Evolutionary conservation across 53 echinoderm and acorn worm genomes (phyloP).

Genomic region (Patiria pectinifera): DNA sequence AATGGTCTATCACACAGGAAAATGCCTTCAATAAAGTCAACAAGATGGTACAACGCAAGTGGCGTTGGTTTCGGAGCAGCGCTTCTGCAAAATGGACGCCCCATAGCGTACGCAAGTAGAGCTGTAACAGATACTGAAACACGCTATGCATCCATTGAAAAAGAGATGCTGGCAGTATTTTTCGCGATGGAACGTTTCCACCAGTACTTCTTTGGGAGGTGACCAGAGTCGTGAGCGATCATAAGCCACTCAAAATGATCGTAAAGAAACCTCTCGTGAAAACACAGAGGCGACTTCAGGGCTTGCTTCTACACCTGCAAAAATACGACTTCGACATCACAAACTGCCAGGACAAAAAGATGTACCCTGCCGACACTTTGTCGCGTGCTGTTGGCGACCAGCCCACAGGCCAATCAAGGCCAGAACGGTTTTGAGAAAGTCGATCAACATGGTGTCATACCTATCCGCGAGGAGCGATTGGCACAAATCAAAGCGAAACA

Average conservation of each 20-base stretch:
- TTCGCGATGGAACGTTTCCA: too few relatives aligned
- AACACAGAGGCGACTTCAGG: conserved; percentile 62
- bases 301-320: conserved; percentile 66
- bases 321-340: conserved; percentile 62
- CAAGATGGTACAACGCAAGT: conserved; percentile 63
- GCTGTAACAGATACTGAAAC: conserved; percentile 71
- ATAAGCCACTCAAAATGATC: conserved; percentile 69
- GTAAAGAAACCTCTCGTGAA: conserved; percentile 63
- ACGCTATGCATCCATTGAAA: conserved; percentile 70
- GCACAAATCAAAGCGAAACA: conserved; percentile 43
- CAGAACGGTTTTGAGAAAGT: conserved; percentile 27
- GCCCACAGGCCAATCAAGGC: not conserved
- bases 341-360: conserved; percentile 49
- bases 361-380: conserved; percentile 57
- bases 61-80: conserved; percentile 64
- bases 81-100: conserved; percentile 66
- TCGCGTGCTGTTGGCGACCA: conserved; percentile 15
- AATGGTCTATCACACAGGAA: conserved; percentile 58
- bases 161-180: conserved; percentile 68
- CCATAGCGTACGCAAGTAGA: conserved; percentile 70
- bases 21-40: conserved; percentile 34
- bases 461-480: conserved; percentile 59
- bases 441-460: conserved; percentile 48
- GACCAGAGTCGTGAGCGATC: conserved; percentile 59
- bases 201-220: conserved; percentile 70